phyloP scores from a whole-genome alignment of 2,113 vertebrate genomes.

The Protobothrops flavoviridis region DNA sequence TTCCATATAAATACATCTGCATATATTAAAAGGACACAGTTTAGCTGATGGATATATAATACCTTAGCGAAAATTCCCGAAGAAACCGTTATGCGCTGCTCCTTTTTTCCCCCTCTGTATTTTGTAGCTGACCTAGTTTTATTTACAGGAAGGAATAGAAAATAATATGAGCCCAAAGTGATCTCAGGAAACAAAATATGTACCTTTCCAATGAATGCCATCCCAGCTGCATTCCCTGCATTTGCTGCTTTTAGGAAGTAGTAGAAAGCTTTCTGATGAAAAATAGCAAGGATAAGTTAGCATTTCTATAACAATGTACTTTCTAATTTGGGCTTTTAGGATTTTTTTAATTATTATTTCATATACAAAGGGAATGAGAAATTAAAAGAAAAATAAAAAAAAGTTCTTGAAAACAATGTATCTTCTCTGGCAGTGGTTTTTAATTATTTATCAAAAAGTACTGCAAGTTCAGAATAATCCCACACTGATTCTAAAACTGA shows the following conservation, averaged over 20 bases:
- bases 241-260: conserved; percentile 70
- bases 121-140: background rate
- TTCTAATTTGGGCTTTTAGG: background rate
- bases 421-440: background rate
- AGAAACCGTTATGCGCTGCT: background rate
- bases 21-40: background rate
- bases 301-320: background rate
- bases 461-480: background rate
- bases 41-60: background rate
- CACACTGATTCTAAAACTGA: background rate
- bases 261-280: conserved; percentile 66
- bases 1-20: conserved; percentile 71
- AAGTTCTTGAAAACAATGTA: background rate
- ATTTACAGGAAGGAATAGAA: background rate
- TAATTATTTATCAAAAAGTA: background rate
- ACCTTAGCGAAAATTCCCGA: background rate
- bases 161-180: background rate
- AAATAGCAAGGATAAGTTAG: conserved; percentile 29
- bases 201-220: conserved; percentile 73
- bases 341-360: background rate
- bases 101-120: background rate
- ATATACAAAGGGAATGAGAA: background rate
- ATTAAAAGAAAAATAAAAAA: background rate
- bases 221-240: conserved; percentile 63
- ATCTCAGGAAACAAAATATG: conserved; percentile 26